Evolutionary conservation across 2,888 invertebrate genomes (phyloP).

Genomic region (Ommatoiulus sabulosus): DNA sequence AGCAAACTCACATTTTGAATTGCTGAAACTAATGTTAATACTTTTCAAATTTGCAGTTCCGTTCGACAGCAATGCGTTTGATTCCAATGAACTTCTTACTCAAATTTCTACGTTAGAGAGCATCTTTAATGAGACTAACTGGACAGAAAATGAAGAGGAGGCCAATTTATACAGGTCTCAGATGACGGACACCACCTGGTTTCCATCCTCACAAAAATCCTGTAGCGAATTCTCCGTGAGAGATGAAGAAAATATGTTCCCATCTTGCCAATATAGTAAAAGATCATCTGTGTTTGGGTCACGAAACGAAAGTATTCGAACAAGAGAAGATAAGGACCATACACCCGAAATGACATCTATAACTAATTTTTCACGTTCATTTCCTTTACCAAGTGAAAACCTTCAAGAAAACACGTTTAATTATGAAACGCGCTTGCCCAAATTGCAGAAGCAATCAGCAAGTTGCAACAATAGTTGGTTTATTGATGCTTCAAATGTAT

Average conservation of each 20-base stretch:
- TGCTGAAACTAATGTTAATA: background rate
- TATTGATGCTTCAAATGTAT: background rate
- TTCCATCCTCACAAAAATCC: background rate
- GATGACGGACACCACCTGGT: background rate
- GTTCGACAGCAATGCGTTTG: background rate
- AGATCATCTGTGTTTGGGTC: background rate
- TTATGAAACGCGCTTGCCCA: background rate
- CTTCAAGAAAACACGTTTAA: background rate
- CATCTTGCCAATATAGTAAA: background rate
- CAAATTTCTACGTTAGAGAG: slow-evolving; percentile 9
- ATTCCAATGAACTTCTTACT: background rate
- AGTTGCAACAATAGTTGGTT: background rate
- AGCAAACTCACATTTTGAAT: no score
- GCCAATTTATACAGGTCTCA: background rate
- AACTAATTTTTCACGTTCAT: background rate
- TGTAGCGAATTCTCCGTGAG: background rate
- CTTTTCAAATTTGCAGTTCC: background rate
- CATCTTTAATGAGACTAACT: background rate
- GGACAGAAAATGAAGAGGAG: background rate
- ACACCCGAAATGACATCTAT: background rate
- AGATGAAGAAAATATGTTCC: background rate
- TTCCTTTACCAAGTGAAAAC: background rate
- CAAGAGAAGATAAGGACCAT: background rate
- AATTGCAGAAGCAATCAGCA: background rate
- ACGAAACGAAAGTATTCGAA: background rate